Base-by-base conservation (phyloP, 2,113 vertebrate genomes). In the Sialia sialis region DNA sequence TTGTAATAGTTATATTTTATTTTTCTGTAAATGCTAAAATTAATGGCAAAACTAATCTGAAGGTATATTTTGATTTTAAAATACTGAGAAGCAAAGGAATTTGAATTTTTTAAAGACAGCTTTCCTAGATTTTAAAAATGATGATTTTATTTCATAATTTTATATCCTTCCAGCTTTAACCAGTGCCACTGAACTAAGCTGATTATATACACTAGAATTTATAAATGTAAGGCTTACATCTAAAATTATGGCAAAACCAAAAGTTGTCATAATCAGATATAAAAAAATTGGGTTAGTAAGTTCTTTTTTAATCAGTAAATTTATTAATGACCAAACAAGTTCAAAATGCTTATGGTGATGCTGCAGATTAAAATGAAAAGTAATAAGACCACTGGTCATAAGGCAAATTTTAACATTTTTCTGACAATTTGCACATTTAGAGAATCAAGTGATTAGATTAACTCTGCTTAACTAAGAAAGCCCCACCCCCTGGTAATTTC, bases 21-120 rank as follows among this genome's bases (percentile, higher is more conserved):
- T 96, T 94, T 89, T 82, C 66, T 89, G 79, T 78, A 96, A 90
- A 95, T 94, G 89, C 66, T 94, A 72, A 96, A 94, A 89, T 84
- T 91, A 96, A 93, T 88, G 26, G 69, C 20, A 91, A 96, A 96
- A 93, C 32, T 77, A 81, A 79, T 70, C 62, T 76, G 79, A 73
- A 82, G 74, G n/a, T 92, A 64, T 94, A 52, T 92, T 95, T 96
- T 70, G 27, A 90, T 92, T 89, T 86, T 83, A 77, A 59, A 29
- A 74, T 55, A 63, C 32, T 69, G 59, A 89, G 95, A 72, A 87
- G 58, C 36, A 63, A 73, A 56, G 43, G 48, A 77, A 38, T 92
- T 93, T 46, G n/a, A 81, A 18, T 6, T 52, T 92, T 93, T 85
- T 34, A 59, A 62, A 89, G 46, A 56, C 69, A 87, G 34, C 67